Base-by-base conservation (phyloP, 2,113 vertebrate genomes). In the Paradisaea rubra region DNA sequence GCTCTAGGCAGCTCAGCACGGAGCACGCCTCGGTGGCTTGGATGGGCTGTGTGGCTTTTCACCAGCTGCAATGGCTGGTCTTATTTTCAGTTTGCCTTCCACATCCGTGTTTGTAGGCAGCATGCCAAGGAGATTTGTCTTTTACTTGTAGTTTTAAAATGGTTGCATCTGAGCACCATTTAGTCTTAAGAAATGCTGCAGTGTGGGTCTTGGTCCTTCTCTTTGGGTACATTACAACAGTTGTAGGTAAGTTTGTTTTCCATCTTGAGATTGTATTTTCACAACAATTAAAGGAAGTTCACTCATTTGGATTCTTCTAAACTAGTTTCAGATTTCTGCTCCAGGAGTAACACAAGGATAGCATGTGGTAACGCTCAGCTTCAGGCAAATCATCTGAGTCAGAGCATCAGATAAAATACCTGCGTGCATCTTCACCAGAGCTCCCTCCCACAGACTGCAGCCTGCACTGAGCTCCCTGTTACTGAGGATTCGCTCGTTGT, bases 401-500 rank as follows among this genome's bases (percentile, higher is more conserved):
- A 82, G 22, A 77, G 24, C n/a, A 37, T 47, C 54, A 53, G 45
- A 77, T 49, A 42, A 66, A 91, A 77, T 31, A 86, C 76, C 50
- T 91, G n/a, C 0, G 0, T 70, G 13, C 0, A 0, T 45, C 72
- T 77, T 73, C 64, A 61, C 12, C 68, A 31, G 22, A 37, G 66
- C 61, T 70, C 31, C 50, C 31, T 94, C 64, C 45, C 89, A 64
- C 71, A n/a, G 47, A 7, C 30, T 1, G 2, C 68, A 89, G 81
- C 31, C 50, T 50, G 50, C 68, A 3, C 0, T 42, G 63, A 91
- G 68, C 45, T 92, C 72, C n/a, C 49, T 49, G 2, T 14, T 15
- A 37, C 68, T 59, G 41, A 20, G 6, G 50, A 70, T 70, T 60
- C 0, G 0, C 20, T 88, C 2, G 0, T 2, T 12, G 0, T 65